These are phyloP conservation scores for Rhorus exstirpatorius DNA, from an alignment of 2,888 invertebrate genomes.

Conservation along the genomic window DNA sequence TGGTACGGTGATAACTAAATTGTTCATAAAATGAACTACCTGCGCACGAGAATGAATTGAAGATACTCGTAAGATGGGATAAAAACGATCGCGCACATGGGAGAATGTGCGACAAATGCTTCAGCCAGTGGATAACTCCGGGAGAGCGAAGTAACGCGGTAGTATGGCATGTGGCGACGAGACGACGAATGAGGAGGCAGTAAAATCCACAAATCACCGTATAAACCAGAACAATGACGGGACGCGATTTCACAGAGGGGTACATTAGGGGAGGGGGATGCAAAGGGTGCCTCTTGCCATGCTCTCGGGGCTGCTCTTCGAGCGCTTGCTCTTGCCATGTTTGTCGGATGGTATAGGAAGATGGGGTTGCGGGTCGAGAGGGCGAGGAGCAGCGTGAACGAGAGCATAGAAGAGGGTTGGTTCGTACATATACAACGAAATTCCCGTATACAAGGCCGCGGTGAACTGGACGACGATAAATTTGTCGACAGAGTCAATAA, in stretches of 20 bases:
- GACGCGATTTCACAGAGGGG: conserved; percentile 73
- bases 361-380: conserved; percentile 69
- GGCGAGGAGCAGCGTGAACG: conserved; percentile 71
- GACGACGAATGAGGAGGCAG: conserved; percentile 73
- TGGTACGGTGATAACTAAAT: neutral
- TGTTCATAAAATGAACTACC: conserved; percentile 47
- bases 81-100: conserved; percentile 38
- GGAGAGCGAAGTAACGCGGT: conserved; percentile 19
- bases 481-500: conserved; percentile 86
- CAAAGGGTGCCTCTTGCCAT: conserved; percentile 57
- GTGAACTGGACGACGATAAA: conserved; percentile 83
- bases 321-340: conserved; percentile 50
- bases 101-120: conserved; percentile 14
- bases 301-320: conserved; percentile 70
- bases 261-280: conserved; percentile 34
- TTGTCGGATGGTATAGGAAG: conserved; percentile 45
- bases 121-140: conserved; percentile 40
- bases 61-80: conserved; percentile 40
- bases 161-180: conserved; percentile 57
- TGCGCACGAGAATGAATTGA: conserved; percentile 28
- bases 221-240: conserved; percentile 85
- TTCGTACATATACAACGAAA: conserved; percentile 65
- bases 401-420: conserved; percentile 67
- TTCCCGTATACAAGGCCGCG: conserved; percentile 80
- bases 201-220: conserved; percentile 86